These are phyloP conservation scores for Drosophila leontia DNA, from an alignment of 1,140 invertebrate genomes.

Conservation along the genomic window DNA sequence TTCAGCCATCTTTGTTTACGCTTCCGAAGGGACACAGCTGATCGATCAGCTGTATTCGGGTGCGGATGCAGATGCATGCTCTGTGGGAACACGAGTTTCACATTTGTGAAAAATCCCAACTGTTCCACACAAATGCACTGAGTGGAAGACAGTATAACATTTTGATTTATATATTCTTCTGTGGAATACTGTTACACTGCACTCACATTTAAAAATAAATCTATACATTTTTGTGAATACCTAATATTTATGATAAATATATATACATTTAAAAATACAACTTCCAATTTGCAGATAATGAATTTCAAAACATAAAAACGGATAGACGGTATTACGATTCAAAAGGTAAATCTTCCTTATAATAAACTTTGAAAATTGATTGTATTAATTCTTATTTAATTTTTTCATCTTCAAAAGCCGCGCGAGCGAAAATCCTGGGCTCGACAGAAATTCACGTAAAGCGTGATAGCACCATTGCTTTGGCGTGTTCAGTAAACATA, in stretches of 20 bases:
- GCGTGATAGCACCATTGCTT: constrained; percentile 94
- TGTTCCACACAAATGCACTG: no score
- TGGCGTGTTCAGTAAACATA: constrained; percentile 94
- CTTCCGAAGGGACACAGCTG: no score
- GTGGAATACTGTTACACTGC: no score
- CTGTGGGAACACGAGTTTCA: no score
- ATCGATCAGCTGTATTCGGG: no score
- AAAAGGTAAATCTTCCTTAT: constrained; percentile 59
- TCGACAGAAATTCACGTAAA: constrained; percentile 95
- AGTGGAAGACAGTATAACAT: no score
- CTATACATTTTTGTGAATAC: neutral
- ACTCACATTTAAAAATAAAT: neutral
- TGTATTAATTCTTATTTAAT: neutral
- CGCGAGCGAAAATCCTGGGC: constrained; percentile 93
- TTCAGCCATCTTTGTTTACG: no score
- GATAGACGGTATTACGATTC: constrained; percentile 67
- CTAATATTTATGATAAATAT: neutral
- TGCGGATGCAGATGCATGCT: no score
- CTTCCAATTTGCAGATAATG: constrained; percentile 56
- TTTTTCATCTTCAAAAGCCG: constrained; percentile 87
- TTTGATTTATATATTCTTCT: no score
- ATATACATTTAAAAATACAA: neutral
- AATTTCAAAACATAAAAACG: constrained; percentile 56
- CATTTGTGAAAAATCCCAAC: no score
- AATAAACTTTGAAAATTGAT: neutral